Base-by-base conservation (phyloP, 2,113 vertebrate species). In the Polyodon spathula region DNA sequence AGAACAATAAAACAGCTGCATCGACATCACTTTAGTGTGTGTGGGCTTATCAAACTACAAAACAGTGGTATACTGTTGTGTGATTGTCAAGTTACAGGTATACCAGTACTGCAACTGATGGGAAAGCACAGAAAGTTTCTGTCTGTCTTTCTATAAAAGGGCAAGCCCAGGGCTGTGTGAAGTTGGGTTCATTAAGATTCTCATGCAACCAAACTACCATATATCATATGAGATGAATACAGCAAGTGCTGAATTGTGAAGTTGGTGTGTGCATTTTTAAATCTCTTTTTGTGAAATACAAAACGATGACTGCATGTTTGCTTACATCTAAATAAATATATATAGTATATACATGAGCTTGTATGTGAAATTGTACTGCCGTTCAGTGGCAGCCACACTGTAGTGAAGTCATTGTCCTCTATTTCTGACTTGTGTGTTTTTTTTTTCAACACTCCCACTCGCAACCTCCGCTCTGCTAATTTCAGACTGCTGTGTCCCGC, bases 241-340 rank as follows among this genome's bases (percentile, higher is more conserved):
- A 15, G 9, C 50, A 2, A 59, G 41, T 17, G 42, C 43, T 37
- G 39, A 40, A 37, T n/a, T 59, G 17, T 44, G 9, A 39, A 48
- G 16, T n/a, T 11, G 8, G 8, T n/a, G 38, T 16, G 42, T 43
- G 16, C 43, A 17, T 52, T 27, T 46, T 50, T n/a, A 63, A 65
- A n/a, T n/a, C n/a, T n/a, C n/a, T n/a, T n/a, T n/a, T n/a, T 69
- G 66, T 73, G 62, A 77, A 68, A 61, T 38, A 17, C 46, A 63
- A 53, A 55, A 55, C 62, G 43, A 59, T 14, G 59, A 58, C 41
- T 58, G 70, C 78, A 78, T 68, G 74, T 51, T 71, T 68, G 63
- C 53, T 64, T 65, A 60, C 55, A 50, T 63, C 40, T 74, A n/a
- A n/a, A 65, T 37, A 8, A 43, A 59, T 59, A 38, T 27, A 56